Conservation (phyloP, 1,140 invertebrate genomes). For the Cydia strobilella region DNA sequence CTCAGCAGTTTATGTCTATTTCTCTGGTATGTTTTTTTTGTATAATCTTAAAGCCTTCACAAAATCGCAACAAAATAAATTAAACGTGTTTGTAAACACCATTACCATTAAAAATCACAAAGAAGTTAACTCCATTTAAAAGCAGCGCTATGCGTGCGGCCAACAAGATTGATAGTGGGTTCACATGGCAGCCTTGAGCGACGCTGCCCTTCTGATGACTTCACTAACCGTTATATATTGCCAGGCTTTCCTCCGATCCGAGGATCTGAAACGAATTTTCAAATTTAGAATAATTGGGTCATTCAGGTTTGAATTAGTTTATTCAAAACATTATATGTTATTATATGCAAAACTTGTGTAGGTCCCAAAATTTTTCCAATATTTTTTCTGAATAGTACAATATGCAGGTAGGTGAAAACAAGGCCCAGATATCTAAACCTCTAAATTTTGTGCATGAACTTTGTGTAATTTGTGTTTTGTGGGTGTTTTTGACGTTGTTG, state of each 20-base stretch:
- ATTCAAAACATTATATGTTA: too few species aligned
- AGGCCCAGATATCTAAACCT: too few species aligned
- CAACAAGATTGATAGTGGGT: conserved; percentile 73
- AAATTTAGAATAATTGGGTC: conserved; percentile 39
- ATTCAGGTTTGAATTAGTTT: too few species aligned
- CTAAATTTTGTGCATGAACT: too few species aligned
- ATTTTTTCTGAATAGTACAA: too few species aligned
- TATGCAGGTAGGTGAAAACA: too few species aligned
- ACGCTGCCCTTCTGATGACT: conserved; percentile 74
- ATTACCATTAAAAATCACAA: conserved; percentile 32
- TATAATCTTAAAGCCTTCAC: not conserved
- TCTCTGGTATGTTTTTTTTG: not conserved
- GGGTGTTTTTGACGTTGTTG: too few species aligned
- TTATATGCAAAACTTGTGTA: too few species aligned
- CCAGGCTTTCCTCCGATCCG: conserved; percentile 58
- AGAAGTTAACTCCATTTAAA: conserved; percentile 26
- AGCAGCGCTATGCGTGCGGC: conserved; percentile 52
- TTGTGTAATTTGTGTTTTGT: too few species aligned
- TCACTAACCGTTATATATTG: conserved; percentile 75
- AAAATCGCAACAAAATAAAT: conserved; percentile 5
- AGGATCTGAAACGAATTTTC: conserved; percentile 57
- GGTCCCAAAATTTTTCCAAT: too few species aligned
- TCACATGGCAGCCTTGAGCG: conserved; percentile 71
- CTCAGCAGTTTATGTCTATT: not conserved
- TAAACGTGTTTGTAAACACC: conserved; percentile 1